Evolutionary conservation across 2,113 vertebrate species (phyloP), one percentile per base, ranked within the genome.

Genomic region (Sitta europaea): DNA sequence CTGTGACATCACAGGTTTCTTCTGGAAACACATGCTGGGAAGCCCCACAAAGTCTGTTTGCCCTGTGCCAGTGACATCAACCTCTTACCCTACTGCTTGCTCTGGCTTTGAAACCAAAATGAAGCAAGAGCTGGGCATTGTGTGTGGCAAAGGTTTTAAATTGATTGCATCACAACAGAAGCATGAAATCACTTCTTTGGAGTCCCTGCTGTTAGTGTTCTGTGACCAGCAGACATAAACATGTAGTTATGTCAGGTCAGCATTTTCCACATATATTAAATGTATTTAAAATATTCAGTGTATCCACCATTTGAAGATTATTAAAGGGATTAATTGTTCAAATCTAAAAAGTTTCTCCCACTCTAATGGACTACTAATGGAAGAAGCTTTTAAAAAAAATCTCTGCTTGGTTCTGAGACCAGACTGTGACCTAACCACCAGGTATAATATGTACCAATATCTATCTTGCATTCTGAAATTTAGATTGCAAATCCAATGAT

Each of bases 301-400:
- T 59, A 73, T 73, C 92, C 67, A 80, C 92, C 67, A 80, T 90
- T 36, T 92, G 75, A 95, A 96, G 94, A 95, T 94, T 97, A 94
- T 95, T 83, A 79, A 74, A 81, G 59, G 88, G 55, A 94, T 92
- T 95, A 96, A 96, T 94, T 91, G 81, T 92, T 92, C 78, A 86
- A 88, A 76, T 79, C 40, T 92, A 90, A 93, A 91, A 97, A 95
- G 87, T 96, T 95, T 91, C 94, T 96, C 81, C 63, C 75, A 70
- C 51, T 96, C 81, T 96, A 94, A 97, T 96, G 94, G 94, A 79
- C 93, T 94, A 76, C 94, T 96, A 96, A 96, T 95, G 86, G 92
- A 94, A 88, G 47, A 92, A 94, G 93, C 81, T 96, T 94, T 88
- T 33, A 45, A 95, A 95, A 95, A 94, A 86, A 80, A 73, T 35